Evolutionary conservation across 1,140 invertebrate genomes (phyloP).

Genomic region (Apolygus lucorum): DNA sequence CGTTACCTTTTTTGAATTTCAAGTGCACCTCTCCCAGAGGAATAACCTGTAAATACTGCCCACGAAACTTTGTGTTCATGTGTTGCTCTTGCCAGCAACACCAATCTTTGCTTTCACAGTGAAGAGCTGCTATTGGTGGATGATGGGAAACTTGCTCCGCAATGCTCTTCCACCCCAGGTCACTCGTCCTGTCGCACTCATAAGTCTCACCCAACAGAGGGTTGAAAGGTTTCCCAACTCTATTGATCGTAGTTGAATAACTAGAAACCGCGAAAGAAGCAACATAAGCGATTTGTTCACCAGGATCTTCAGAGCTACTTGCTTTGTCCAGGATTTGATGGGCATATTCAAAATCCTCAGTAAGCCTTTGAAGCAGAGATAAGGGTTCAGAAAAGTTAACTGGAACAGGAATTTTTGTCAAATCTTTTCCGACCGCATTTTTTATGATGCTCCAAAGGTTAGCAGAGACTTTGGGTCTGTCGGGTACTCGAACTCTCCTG

Average conservation of each 20-base stretch:
- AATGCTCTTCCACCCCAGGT: no score
- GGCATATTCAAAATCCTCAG: conserved; percentile 97
- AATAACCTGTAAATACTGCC: conserved; percentile 90
- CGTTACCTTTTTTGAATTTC: conserved; percentile 69
- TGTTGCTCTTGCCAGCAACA: conserved; percentile 94
- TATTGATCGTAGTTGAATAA: conserved; percentile 81
- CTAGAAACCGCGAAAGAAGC: conserved; percentile 92
- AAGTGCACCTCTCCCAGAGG: conserved; percentile 79
- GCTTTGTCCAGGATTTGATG: conserved; percentile 72
- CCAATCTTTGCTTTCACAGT: conserved; percentile 80
- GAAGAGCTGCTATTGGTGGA: conserved; percentile 89
- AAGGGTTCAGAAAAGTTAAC: conserved; percentile 98
- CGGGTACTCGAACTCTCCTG: no score
- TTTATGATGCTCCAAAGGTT: no score
- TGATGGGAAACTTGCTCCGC: conserved; percentile 92
- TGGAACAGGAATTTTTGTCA: no score
- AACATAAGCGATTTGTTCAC: conserved; percentile 87
- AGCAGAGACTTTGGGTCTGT: no score
- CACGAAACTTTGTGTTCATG: conserved; percentile 95
- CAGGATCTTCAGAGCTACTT: conserved; percentile 42
- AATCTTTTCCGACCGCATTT: conserved; percentile 91
- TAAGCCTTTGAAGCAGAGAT: conserved; percentile 93
- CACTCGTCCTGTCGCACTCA: conserved; percentile 90
- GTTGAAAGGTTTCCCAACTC: conserved; percentile 74
- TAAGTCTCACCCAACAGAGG: conserved; percentile 87